These are phyloP conservation scores for Tauraco hartlaubi DNA, from an alignment of 2,797 vertebrate species.

Conservation along the genomic window DNA sequence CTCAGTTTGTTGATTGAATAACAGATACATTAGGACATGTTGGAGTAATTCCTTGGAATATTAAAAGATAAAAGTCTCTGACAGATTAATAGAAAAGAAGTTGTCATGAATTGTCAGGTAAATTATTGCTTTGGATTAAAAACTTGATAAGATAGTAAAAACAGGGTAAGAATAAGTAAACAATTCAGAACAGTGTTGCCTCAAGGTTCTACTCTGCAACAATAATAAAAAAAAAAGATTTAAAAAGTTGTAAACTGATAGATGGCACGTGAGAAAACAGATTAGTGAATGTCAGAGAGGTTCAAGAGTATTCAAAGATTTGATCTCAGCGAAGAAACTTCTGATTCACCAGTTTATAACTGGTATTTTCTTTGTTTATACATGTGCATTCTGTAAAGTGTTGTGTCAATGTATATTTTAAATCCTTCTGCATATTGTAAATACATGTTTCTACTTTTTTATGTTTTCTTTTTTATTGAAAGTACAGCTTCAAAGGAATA, in stretches of 20 bases:
- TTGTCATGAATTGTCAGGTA: slow-evolving; percentile 6
- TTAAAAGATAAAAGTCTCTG: slow-evolving; percentile 23
- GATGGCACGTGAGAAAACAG: neutral
- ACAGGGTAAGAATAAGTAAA: neutral
- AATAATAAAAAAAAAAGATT: neutral
- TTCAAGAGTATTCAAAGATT: neutral
- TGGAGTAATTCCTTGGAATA: slow-evolving; percentile 14
- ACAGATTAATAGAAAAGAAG: slow-evolving; percentile 14
- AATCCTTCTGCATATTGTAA: neutral
- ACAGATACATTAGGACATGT: neutral
- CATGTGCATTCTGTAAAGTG: neutral
- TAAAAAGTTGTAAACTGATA: neutral
- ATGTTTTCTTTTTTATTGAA: neutral
- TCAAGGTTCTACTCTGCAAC: neutral
- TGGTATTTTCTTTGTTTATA: neutral
- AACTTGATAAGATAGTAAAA: slow-evolving; percentile 17
- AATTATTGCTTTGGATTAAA: slow-evolving; percentile 40
- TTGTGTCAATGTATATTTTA: neutral
- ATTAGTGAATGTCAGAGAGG: neutral
- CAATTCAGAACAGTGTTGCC: neutral
- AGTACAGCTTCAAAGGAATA: neutral
- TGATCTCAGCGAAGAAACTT: neutral
- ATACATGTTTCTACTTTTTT: neutral
- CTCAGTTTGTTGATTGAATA: neutral
- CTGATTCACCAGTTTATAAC: neutral